Evolutionary conservation across 2,113 vertebrate genomes (phyloP), one percentile per base, ranked within the genome.

Genomic region (Ophthalmolycus amberensis): DNA sequence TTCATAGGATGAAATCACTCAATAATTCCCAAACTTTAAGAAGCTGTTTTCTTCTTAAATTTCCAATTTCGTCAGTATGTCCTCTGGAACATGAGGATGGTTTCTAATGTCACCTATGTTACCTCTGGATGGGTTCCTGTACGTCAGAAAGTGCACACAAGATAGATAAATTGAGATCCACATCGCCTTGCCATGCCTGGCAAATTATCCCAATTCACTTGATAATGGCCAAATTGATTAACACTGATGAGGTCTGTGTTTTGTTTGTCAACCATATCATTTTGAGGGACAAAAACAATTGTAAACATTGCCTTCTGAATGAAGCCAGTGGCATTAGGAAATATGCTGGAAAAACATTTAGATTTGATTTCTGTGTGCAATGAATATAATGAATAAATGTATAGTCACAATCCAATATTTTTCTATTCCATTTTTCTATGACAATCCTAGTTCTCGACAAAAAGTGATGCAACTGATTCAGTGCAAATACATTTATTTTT

Each of bases 181-280:
- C 25, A 29, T 25, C 11, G 15, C 48, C 29, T 29, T 29, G 70
- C 10, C 38, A 40, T 27, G 22, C 10, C 54, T 63, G 37, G 22
- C 12, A 46, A 79, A 86, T 75, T 18, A 32, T 67, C 68, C 69
- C 46, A 42, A 18, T 48, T 73, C 63, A 11, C 67, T 22, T n/a
- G 42, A 10, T 46, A 72, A 79, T 22, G 8, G 10, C 37, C 62
- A 68, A 72, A 77, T 38, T 76, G 66, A 85, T 65, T 44, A 58
- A 25, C 15, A 40, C 22, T 73, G 65, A 83, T 27, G 27, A 63
- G 52, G 77, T 71, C 29, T 34, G 52, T 40, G 27, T 83, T 83
- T 46, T 71, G n/a, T 66, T 42, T 83, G 34, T 42, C 70, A 20
- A 44, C 38, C 3, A 0, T 70, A 40, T 44, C 20, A 77, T 80